A percentile compares a stretch with the other conserved stretches of the same genome.
phyloP scores from a whole-genome alignment of 2,888 invertebrate genomes.

The Parapristionchus giblindavisi region DNA sequence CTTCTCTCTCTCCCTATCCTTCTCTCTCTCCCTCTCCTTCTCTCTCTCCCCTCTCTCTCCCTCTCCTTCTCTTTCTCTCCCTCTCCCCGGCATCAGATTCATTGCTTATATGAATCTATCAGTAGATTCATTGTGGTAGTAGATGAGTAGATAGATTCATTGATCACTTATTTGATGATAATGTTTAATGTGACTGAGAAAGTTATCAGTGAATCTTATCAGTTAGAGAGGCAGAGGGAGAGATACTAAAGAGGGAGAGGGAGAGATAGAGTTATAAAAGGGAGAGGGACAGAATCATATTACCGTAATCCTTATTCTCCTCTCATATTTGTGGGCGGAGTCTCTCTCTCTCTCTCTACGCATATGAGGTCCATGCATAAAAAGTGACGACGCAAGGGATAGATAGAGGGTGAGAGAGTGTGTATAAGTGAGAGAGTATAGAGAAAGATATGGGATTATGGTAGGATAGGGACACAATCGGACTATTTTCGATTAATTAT shows the following conservation, averaged over 20 bases:
- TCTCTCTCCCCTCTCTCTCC: neutral
- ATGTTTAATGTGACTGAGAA: no score
- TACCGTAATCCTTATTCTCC: conserved; percentile 7
- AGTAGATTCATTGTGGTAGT: no score
- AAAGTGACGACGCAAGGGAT: neutral
- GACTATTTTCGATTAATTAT: no score
- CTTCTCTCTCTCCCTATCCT: conserved; percentile 33
- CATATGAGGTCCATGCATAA: conserved; percentile 12
- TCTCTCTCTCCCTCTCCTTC: conserved; percentile 41
- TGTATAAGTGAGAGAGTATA: no score
- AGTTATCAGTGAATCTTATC: no score
- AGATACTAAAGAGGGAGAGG: neutral
- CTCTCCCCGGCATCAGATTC: no score
- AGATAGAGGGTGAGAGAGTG: neutral
- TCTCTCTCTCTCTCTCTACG: no score
- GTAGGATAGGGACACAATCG: no score
- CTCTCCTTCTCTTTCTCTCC: conserved; percentile 1
- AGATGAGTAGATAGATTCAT: no score
- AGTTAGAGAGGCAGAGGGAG: conserved; percentile 26
- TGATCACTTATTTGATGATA: no score
- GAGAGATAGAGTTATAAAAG: neutral
- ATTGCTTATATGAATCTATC: no score
- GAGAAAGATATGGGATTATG: no score
- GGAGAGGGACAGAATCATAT: neutral
- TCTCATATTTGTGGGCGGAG: conserved; percentile 30